phyloP scores from a whole-genome alignment of 2,888 invertebrate genomes.

The Nemotelus pantherinus region DNA sequence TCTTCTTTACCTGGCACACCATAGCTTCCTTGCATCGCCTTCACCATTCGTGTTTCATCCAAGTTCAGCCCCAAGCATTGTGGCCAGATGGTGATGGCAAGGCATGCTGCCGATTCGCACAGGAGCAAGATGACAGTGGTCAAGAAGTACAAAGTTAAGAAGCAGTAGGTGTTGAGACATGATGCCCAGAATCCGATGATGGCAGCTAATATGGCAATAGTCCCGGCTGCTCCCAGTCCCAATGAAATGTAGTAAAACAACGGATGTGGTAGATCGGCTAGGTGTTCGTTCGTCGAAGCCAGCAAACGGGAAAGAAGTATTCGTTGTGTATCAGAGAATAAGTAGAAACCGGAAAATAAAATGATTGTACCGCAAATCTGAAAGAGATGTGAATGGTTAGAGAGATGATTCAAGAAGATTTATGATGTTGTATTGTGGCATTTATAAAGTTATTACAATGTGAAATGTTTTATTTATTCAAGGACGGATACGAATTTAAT shows the following conservation, averaged over 20 bases:
- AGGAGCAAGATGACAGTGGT: constrained; percentile 74
- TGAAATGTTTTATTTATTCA: neutral
- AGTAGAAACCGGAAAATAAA: constrained; percentile 76
- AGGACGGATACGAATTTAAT: too few species aligned
- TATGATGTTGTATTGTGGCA: neutral
- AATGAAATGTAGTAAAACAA: constrained; percentile 81
- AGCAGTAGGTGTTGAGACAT: constrained; percentile 77
- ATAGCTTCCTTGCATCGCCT: constrained; percentile 78
- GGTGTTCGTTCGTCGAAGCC: constrained; percentile 68
- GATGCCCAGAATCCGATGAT: constrained; percentile 85
- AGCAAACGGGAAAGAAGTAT: constrained; percentile 78
- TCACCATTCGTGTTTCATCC: constrained; percentile 74
- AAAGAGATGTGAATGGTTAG: constrained; percentile 54
- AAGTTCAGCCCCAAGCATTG: constrained; percentile 78
- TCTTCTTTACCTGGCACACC: constrained; percentile 76
- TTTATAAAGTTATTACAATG: neutral
- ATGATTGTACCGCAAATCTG: constrained; percentile 79
- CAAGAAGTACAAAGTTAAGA: constrained; percentile 78
- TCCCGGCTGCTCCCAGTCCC: constrained; percentile 74
- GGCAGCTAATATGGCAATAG: constrained; percentile 74
- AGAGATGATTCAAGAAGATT: neutral
- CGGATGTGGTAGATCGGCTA: constrained; percentile 73
- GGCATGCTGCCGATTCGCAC: constrained; percentile 76
- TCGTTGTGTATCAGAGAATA: constrained; percentile 77
- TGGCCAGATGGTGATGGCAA: constrained; percentile 79